phyloP scores from a whole-genome alignment of 2,888 invertebrate species.

The Malacosoma neustria region DNA sequence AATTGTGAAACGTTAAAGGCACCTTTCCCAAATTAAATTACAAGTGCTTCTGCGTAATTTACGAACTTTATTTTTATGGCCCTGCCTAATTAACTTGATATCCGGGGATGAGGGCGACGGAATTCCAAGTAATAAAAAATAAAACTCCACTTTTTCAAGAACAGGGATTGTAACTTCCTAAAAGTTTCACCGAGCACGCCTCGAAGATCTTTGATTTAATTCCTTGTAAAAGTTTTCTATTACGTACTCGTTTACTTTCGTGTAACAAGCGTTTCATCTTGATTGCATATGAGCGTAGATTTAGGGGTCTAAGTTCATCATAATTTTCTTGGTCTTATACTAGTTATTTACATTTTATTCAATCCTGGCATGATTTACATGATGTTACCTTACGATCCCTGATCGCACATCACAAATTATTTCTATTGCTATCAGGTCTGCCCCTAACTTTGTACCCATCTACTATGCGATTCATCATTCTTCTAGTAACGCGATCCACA shows the following conservation, averaged over 20 bases:
- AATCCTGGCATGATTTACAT: no score
- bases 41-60: background rate
- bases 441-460: no score
- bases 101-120: background rate
- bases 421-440: no score
- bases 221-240: background rate
- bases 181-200: background rate
- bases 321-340: no score
- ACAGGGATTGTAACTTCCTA: background rate
- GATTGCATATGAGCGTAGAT: no score
- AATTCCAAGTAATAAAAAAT: background rate
- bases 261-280: background rate
- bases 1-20: no score
- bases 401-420: no score
- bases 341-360: no score
- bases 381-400: no score
- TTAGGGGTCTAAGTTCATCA: no score
- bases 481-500: no score
- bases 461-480: no score
- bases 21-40: background rate
- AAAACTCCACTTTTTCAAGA: background rate
- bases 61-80: background rate
- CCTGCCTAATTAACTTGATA: background rate
- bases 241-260: background rate
- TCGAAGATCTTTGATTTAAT: background rate